Evolutionary conservation across 1,140 invertebrate species (phyloP), one percentile per base, ranked within the genome.

Genomic region (Drosophila pectinifera): DNA sequence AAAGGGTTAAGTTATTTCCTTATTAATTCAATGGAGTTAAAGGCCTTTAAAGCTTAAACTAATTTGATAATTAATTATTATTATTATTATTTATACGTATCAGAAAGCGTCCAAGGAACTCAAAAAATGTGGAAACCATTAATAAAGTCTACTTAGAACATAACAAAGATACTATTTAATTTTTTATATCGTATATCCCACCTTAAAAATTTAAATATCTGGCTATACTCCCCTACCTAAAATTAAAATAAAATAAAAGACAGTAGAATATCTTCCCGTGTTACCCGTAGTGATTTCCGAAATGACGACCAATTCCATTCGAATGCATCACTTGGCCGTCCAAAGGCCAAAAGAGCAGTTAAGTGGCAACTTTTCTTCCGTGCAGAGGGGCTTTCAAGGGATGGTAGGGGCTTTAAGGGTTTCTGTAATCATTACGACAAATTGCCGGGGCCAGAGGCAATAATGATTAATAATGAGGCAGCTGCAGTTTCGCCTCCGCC

Each of bases 391-490:
- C 24, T 11, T 34, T 20, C 10, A 11, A 2, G 10, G 13, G 6
- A 34, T 36, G 61, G 36, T 22, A 1, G 10, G 61, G 38, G 10
- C 42, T 41, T 53, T 38, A 54, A 22, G 42, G 26, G 26, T 56
- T 16, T 45, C 48, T 31, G 65, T 67, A 56, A 77, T 73, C 63
- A 76, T 72, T 68, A 70, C 72, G 45, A 70, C 64, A 80, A 74
- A 80, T 80, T 79, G 49, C 51, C 54, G 10, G 13, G 54, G 48
- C 59, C 59, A 18, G 20, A 22, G 79, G 43, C 57, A 56, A 75
- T 72, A 75, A 78, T 70, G 57, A 62, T 79, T 64, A 75, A 82
- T 85, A 88, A 82, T 78, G 24, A 58, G 73, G 43, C 34, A 72
- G 54, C 57, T 58, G 67, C 49, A 70, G 53, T 55, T 42, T 24